These are phyloP conservation scores for Galemys pyrenaicus DNA, from an alignment of 2,113 vertebrate species.

Conservation along the genomic window DNA sequence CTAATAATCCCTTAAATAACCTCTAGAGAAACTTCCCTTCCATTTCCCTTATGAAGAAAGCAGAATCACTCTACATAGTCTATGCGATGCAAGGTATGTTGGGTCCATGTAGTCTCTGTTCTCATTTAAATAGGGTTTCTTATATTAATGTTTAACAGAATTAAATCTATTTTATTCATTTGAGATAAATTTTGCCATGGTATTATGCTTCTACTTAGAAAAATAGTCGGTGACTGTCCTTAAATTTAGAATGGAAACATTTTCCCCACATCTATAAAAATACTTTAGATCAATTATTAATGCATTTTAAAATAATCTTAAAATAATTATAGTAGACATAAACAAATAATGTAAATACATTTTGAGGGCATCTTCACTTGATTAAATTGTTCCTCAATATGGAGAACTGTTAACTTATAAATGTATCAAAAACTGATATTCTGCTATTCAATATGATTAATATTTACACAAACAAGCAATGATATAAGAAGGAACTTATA, in stretches of 20 bases:
- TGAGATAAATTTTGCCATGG: neutral
- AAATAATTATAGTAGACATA: neutral
- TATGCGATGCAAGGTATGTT: no score
- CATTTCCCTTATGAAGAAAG: no score
- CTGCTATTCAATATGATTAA: neutral
- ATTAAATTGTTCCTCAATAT: neutral
- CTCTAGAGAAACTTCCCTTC: neutral
- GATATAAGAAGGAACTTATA: neutral
- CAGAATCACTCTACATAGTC: no score
- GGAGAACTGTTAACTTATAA: neutral
- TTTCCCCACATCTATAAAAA: neutral
- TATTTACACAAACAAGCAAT: neutral
- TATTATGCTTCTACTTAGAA: neutral
- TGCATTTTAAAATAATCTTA: neutral
- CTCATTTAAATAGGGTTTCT: neutral
- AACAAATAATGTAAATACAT: neutral
- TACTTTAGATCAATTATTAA: neutral
- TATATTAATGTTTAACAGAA: neutral
- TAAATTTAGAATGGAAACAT: neutral
- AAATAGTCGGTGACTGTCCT: neutral
- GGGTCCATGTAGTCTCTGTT: no score
- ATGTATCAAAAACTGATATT: neutral
- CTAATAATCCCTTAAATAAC: neutral
- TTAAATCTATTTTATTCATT: neutral
- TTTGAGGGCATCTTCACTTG: neutral